Conservation (phyloP, 2,888 invertebrate species). For the Heliconius ethilla region DNA sequence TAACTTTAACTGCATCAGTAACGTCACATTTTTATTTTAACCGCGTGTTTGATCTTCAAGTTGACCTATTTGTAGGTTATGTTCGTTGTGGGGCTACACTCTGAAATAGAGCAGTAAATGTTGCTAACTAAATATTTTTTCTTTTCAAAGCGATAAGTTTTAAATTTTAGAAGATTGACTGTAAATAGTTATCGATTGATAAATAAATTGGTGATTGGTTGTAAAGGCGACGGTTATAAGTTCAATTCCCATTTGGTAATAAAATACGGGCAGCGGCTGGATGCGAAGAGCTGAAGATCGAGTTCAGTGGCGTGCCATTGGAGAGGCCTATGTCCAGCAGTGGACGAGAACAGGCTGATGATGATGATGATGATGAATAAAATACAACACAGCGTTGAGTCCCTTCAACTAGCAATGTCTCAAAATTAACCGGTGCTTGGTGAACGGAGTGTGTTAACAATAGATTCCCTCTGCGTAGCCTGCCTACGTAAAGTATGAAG, state of each 20-base stretch:
- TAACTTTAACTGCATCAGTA: conserved; percentile 10
- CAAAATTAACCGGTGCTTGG: not conserved
- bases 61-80: conserved; percentile 23
- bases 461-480: not conserved
- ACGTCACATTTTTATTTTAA: conserved; percentile 10
- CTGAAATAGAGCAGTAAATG: conserved; percentile 5
- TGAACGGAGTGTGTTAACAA: not conserved
- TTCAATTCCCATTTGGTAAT: not conserved
- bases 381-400: not conserved
- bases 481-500: not conserved
- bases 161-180: not conserved
- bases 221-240: too few relatives aligned
- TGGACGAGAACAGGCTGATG: too few relatives aligned
- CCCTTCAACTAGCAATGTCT: too few relatives aligned
- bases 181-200: too few relatives aligned
- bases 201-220: not conserved
- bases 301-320: too few relatives aligned
- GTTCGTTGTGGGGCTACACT: not conserved
- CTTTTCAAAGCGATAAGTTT: not conserved
- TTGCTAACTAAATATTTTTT: not conserved
- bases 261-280: too few relatives aligned
- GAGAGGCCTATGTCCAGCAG: too few relatives aligned
- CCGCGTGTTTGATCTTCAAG: conserved; percentile 20
- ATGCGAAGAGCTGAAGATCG: too few relatives aligned
- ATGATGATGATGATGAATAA: too few relatives aligned